These are phyloP conservation scores for Orussus abietinus DNA, from an alignment of 1,140 invertebrate genomes.

Conservation along the genomic window DNA sequence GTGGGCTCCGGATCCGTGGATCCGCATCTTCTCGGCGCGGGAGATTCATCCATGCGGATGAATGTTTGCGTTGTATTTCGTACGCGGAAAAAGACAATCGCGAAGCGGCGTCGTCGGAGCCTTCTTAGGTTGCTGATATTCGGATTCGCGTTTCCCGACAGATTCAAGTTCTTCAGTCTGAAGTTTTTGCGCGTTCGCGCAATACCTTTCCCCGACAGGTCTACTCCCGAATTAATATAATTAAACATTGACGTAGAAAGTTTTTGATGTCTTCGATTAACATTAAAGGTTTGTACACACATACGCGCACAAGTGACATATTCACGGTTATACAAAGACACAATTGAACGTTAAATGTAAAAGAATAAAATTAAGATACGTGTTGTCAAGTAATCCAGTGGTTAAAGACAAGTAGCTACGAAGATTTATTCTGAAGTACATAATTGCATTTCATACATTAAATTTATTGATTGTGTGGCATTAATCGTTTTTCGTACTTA, in stretches of 20 bases:
- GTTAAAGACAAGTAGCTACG: slow-evolving; percentile 49
- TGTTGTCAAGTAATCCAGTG: slow-evolving; percentile 53
- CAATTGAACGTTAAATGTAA: slow-evolving; percentile 32
- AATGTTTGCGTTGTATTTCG: no score
- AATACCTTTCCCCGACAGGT: slow-evolving; percentile 42
- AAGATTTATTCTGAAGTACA: slow-evolving; percentile 24
- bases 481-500: slow-evolving; percentile 52
- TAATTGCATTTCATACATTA: slow-evolving; percentile 46
- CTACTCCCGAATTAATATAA: slow-evolving; percentile 28
- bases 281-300: slow-evolving; percentile 52
- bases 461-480: slow-evolving; percentile 49
- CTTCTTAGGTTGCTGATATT: no score
- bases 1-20: no score
- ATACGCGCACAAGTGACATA: slow-evolving; percentile 49
- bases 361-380: slow-evolving; percentile 38
- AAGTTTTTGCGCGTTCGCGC: slow-evolving; percentile 18
- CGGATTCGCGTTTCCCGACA: slow-evolving; percentile 9
- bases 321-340: slow-evolving; percentile 41
- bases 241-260: slow-evolving; percentile 51
- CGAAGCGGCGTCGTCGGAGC: no score
- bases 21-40: no score
- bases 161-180: slow-evolving; percentile 14
- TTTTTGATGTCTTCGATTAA: slow-evolving; percentile 55
- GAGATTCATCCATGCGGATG: no score
- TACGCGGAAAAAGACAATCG: no score